Conservation (phyloP, 1,140 invertebrate genomes). For the Drosophila melanica region DNA sequence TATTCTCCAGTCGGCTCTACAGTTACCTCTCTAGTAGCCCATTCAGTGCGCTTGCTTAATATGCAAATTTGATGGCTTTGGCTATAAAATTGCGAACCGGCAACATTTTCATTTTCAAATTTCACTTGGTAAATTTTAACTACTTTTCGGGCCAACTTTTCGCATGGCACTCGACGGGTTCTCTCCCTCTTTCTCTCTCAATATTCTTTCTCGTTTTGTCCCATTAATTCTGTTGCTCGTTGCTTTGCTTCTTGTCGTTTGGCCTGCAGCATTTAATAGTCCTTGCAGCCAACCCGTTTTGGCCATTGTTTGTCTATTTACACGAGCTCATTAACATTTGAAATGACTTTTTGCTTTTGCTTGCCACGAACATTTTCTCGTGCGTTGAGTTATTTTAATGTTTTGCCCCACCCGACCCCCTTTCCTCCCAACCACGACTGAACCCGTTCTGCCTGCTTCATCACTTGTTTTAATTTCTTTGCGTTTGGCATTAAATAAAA, state of each 20-base stretch:
- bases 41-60: constrained; percentile 63
- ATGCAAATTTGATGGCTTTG: constrained; percentile 75
- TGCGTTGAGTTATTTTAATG: constrained; percentile 69
- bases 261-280: constrained; percentile 33
- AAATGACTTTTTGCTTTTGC: constrained; percentile 74
- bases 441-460: constrained; percentile 6
- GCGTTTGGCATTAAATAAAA: constrained; percentile 72
- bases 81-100: constrained; percentile 60
- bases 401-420: constrained; percentile 28
- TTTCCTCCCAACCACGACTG: background rate
- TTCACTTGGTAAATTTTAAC: constrained; percentile 77
- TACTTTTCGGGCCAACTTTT: constrained; percentile 60
- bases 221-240: background rate
- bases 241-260: constrained; percentile 18
- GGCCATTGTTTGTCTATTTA: constrained; percentile 81
- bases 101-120: constrained; percentile 72
- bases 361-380: constrained; percentile 43
- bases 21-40: constrained; percentile 37
- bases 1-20: constrained; percentile 28
- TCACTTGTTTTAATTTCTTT: constrained; percentile 60
- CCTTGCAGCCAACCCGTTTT: constrained; percentile 43
- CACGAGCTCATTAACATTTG: constrained; percentile 82
- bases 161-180: constrained; percentile 44
- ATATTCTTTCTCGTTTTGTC: background rate
- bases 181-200: background rate